These are phyloP conservation scores for Eledone cirrhosa DNA, from an alignment of 2,888 invertebrate species.

Conservation along the genomic window DNA sequence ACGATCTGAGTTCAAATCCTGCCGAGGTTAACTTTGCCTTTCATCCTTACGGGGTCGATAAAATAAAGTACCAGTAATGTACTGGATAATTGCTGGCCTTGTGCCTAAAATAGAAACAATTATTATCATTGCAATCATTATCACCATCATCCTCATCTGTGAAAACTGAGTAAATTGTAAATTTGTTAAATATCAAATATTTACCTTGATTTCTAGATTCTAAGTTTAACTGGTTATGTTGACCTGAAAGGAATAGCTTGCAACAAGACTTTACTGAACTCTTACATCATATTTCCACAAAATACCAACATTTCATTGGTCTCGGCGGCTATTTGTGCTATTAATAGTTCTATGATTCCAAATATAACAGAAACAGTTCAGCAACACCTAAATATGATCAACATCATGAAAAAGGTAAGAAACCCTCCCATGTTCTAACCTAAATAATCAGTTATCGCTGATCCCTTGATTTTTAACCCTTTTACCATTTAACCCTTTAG, in stretches of 20 bases:
- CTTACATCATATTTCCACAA: slow-evolving; percentile 47
- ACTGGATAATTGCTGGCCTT: too few species aligned
- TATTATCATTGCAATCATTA: too few species aligned
- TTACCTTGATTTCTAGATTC: slow-evolving; percentile 38
- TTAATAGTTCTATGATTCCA: slow-evolving; percentile 44
- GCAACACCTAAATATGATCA: slow-evolving; percentile 47
- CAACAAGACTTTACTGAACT: slow-evolving; percentile 40
- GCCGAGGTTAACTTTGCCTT: too few species aligned
- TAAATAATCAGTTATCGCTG: too few species aligned
- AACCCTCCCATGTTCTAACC: background rate
- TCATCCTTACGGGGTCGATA: too few species aligned
- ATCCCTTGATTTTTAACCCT: too few species aligned
- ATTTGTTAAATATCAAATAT: background rate
- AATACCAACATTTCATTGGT: slow-evolving; percentile 42
- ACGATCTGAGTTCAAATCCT: too few species aligned
- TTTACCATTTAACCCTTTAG: too few species aligned
- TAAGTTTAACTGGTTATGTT: slow-evolving; percentile 40
- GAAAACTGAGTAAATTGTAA: too few species aligned
- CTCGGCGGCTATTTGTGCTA: slow-evolving; percentile 45
- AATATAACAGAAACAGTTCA: slow-evolving; percentile 44
- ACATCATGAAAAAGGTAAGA: slow-evolving; percentile 51
- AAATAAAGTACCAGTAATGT: too few species aligned
- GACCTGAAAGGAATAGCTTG: slow-evolving; percentile 50
- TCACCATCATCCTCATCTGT: too few species aligned
- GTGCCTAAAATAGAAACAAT: too few species aligned